Evolutionary conservation across 1,140 invertebrate genomes (phyloP).

Genomic region (Papilio xuthus): DNA sequence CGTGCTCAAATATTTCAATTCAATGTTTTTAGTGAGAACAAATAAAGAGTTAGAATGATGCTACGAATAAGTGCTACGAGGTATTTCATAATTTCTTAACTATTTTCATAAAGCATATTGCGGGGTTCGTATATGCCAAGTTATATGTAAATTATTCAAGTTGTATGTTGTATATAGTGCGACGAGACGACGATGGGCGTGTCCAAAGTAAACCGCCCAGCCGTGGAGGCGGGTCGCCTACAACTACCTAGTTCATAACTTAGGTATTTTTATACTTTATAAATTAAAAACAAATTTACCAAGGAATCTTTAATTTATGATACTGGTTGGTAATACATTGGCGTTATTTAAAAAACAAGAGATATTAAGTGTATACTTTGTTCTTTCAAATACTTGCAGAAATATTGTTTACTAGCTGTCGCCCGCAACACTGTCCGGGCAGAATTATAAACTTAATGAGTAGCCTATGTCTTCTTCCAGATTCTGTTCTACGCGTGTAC

Average conservation of each 20-base stretch:
- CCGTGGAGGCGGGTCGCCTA: slow-evolving; percentile 57
- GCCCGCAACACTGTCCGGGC: too few relatives aligned
- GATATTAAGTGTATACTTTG: too few relatives aligned
- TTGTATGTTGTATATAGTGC: slow-evolving; percentile 30
- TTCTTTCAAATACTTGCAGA: too few relatives aligned
- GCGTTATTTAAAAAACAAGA: neutral
- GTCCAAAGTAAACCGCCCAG: slow-evolving; percentile 61
- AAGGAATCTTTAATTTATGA: neutral
- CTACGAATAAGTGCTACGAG: neutral
- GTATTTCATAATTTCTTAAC: neutral
- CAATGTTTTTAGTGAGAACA: neutral
- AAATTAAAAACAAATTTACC: slow-evolving; percentile 9
- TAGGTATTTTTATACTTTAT: slow-evolving; percentile 11
- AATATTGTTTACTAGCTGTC: too few relatives aligned
- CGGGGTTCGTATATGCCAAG: neutral
- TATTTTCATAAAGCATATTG: slow-evolving; percentile 10
- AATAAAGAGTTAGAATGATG: neutral
- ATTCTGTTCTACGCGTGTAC: too few relatives aligned
- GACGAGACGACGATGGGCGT: slow-evolving; percentile 57
- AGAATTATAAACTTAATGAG: too few relatives aligned
- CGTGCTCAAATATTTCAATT: neutral
- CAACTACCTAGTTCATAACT: slow-evolving; percentile 18
- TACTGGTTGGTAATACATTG: neutral
- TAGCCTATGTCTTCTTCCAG: too few relatives aligned
- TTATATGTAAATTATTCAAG: slow-evolving; percentile 34